Conservation (phyloP, 2,888 invertebrate genomes). For the Cosmia pyralina region DNA sequence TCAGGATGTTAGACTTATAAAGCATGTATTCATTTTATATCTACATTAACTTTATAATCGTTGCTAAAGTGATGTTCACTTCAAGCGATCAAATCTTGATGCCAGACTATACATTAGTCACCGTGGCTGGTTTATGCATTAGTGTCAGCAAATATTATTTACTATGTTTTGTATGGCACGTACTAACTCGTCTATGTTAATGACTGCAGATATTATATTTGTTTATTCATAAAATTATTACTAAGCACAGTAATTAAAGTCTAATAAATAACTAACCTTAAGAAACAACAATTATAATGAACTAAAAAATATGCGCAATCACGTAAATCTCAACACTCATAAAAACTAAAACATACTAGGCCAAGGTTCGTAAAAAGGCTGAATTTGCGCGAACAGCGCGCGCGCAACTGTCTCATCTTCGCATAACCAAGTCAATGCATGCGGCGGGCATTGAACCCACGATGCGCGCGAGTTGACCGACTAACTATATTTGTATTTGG, state of each 20-base stretch:
- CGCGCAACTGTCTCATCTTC: constrained; percentile 40
- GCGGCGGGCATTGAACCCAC: constrained; percentile 58
- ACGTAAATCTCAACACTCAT: constrained; percentile 32
- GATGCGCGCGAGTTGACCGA: constrained; percentile 63
- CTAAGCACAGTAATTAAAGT: constrained; percentile 12
- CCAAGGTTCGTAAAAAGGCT: constrained; percentile 41
- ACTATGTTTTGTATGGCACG: neutral
- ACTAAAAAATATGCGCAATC: constrained; percentile 10
- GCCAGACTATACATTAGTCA: constrained; percentile 53
- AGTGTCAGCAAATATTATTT: constrained; percentile 17
- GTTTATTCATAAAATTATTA: neutral
- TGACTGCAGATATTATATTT: neutral
- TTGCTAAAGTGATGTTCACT: constrained; percentile 30
- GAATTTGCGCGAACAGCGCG: constrained; percentile 24
- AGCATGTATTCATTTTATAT: too few species aligned
- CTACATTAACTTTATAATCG: constrained; percentile 28
- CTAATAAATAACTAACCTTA: constrained; percentile 3
- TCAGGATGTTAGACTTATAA: too few species aligned
- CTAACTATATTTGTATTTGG: constrained; percentile 64
- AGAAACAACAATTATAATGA: constrained; percentile 16
- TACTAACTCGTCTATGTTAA: neutral
- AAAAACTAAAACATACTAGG: constrained; percentile 39
- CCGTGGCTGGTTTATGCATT: constrained; percentile 23
- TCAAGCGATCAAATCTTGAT: constrained; percentile 40
- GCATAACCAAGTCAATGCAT: constrained; percentile 41